These are phyloP conservation scores for Eustalomyia histrio DNA, from an alignment of 2,888 invertebrate genomes.

Conservation along the genomic window DNA sequence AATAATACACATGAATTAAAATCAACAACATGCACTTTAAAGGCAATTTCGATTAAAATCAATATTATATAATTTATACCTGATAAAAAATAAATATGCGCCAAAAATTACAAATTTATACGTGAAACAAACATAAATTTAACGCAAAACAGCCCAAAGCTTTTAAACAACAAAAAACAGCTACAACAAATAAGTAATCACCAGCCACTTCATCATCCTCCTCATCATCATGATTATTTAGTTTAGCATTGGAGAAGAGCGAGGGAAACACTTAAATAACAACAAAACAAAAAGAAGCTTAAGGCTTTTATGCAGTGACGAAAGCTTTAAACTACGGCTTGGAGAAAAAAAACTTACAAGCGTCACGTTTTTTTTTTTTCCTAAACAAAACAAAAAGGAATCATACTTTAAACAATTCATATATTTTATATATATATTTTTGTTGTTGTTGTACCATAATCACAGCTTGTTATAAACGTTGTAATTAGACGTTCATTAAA, in stretches of 20 bases:
- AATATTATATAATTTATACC: constrained; percentile 69
- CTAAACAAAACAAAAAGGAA: constrained; percentile 12
- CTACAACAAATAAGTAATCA: constrained; percentile 6
- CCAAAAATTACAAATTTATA: constrained; percentile 66
- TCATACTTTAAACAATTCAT: constrained; percentile 66
- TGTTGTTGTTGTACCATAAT: constrained; percentile 68
- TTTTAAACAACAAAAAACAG: constrained; percentile 19
- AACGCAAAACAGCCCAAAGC: constrained; percentile 52
- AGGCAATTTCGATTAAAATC: constrained; percentile 78
- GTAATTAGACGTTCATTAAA: constrained; percentile 80
- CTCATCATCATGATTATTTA: background rate
- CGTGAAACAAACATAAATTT: constrained; percentile 65
- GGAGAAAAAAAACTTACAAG: constrained; percentile 33
- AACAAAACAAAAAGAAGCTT: constrained; percentile 40
- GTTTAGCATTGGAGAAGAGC: background rate
- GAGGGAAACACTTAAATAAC: background rate
- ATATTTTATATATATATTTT: too few species aligned
- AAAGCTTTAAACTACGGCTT: constrained; percentile 39
- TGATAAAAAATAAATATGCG: constrained; percentile 57
- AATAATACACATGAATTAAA: constrained; percentile 38
- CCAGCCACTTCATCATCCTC: constrained; percentile 13
- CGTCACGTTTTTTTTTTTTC: constrained; percentile 41
- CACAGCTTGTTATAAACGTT: constrained; percentile 79
- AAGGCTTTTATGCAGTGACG: constrained; percentile 50
- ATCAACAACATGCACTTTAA: constrained; percentile 69